These are phyloP conservation scores for Dascyllus trimaculatus DNA, from an alignment of 2,113 vertebrate genomes.

Conservation along the genomic window DNA sequence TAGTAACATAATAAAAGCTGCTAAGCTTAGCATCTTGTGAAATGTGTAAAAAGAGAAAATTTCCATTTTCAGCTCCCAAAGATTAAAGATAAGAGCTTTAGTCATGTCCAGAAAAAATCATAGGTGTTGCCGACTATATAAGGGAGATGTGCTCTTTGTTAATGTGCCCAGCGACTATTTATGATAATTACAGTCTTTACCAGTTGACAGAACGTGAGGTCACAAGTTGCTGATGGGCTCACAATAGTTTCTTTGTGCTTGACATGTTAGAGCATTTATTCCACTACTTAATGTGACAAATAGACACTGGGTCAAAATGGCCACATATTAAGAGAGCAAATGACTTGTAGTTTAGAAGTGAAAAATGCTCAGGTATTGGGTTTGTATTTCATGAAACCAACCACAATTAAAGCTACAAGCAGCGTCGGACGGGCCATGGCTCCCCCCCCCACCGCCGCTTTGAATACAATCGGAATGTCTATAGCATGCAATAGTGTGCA, in stretches of 20 bases:
- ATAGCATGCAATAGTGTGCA: too few relatives aligned
- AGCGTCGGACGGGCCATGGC: too few relatives aligned
- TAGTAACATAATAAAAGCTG: background rate
- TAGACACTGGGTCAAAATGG: background rate
- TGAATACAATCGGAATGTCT: too few relatives aligned
- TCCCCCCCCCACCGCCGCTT: too few relatives aligned
- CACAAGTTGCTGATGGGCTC: conserved; percentile 52
- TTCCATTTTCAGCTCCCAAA: background rate
- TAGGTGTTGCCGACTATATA: conserved; percentile 5
- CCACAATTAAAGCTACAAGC: too few relatives aligned
- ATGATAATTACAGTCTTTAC: conserved; percentile 64
- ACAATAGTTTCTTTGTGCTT: conserved; percentile 51
- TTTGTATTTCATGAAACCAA: too few relatives aligned
- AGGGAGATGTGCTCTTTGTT: conserved; percentile 35
- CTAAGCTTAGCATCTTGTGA: background rate
- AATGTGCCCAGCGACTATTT: conserved; percentile 51
- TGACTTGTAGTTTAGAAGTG: background rate
- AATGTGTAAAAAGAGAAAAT: background rate
- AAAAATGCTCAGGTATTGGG: too few relatives aligned
- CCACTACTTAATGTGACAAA: conserved; percentile 19
- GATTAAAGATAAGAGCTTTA: conserved; percentile 2
- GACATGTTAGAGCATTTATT: conserved; percentile 29
- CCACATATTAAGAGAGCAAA: conserved; percentile 6
- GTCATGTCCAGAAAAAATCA: conserved; percentile 14
- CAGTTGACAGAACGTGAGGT: conserved; percentile 64